phyloP scores from a whole-genome alignment of 2,113 vertebrate species.

The Hippoglossus stenolepis region DNA sequence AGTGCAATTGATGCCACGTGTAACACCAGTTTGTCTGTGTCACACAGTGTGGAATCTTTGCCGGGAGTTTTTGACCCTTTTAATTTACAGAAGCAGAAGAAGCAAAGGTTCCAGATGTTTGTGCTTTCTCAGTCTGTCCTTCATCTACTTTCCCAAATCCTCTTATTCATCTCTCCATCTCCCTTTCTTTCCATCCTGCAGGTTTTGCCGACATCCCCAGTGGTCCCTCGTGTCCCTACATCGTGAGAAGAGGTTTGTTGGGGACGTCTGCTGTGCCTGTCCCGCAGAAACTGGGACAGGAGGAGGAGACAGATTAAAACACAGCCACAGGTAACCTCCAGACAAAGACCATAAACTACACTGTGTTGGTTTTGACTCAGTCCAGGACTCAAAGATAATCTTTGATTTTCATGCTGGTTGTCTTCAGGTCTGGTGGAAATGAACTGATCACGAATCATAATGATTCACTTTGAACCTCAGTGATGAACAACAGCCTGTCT shows the following conservation, averaged over 20 bases:
- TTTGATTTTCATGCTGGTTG: background rate
- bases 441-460: background rate
- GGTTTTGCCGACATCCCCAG: slow-evolving; percentile 87
- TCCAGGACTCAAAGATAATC: background rate
- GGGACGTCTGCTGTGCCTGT: slow-evolving; percentile 74
- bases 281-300: slow-evolving; percentile 29
- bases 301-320: slow-evolving; percentile 71
- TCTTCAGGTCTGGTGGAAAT: slow-evolving; percentile 31
- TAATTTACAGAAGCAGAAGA: too few species aligned
- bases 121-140: background rate
- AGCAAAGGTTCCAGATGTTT: background rate
- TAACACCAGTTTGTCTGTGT: too few species aligned
- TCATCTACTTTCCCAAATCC: slow-evolving; percentile 4
- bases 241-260: slow-evolving; percentile 85
- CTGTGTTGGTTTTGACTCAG: background rate
- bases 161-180: background rate
- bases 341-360: background rate
- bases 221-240: slow-evolving; percentile 84
- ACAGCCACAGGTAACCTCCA: slow-evolving; percentile 29
- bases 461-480: slow-evolving; percentile 11
- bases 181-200: slow-evolving; percentile 37
- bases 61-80: too few species aligned
- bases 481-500: slow-evolving; percentile 3
- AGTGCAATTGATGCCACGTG: too few species aligned
- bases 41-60: too few species aligned